Evolutionary conservation across 53 echinoderm and acorn worm species (phyloP).

Genomic region (Holothuria scabra): DNA sequence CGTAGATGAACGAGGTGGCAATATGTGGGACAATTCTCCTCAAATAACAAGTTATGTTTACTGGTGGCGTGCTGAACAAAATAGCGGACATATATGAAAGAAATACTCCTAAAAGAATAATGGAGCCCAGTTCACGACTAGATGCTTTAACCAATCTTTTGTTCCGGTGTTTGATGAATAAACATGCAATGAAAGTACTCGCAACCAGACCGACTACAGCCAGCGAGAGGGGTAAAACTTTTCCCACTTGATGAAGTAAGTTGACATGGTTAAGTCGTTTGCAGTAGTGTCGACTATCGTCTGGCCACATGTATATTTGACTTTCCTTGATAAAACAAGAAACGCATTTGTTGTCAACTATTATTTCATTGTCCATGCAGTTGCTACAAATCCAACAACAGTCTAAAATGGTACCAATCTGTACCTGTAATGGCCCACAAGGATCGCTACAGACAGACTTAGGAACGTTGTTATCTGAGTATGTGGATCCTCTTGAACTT

Average conservation of each 20-base stretch:
- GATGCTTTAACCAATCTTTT: conserved; percentile 88
- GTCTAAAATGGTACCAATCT: conserved; percentile 40
- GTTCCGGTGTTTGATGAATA: conserved; percentile 77
- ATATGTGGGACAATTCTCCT: conserved; percentile 73
- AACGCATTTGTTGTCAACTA: conserved; percentile 68
- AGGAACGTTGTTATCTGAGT: conserved; percentile 44
- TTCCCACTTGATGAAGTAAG: conserved; percentile 32
- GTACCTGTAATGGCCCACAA: conserved; percentile 67
- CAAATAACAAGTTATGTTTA: conserved; percentile 51
- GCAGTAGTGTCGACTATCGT: conserved; percentile 7
- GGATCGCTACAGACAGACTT: conserved; percentile 88
- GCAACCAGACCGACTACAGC: conserved; percentile 58
- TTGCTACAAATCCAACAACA: conserved; percentile 89
- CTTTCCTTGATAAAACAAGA: conserved; percentile 66
- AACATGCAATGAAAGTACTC: conserved; percentile 51
- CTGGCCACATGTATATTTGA: conserved; percentile 71
- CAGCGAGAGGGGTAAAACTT: conserved; percentile 39
- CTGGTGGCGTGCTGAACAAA: conserved; percentile 59
- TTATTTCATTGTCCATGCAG: conserved; percentile 51
- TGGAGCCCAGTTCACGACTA: conserved; percentile 87
- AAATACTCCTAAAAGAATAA: conserved; percentile 82
- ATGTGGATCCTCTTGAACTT: not conserved
- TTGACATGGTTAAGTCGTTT: conserved; percentile 41
- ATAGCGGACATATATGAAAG: conserved; percentile 64
- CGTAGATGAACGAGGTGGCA: conserved; percentile 84